Percentiles rank a stretch among this genome's conserved stretches.
Conservation (phyloP, 2,888 invertebrate species). For the Stenichneumon culpator region DNA sequence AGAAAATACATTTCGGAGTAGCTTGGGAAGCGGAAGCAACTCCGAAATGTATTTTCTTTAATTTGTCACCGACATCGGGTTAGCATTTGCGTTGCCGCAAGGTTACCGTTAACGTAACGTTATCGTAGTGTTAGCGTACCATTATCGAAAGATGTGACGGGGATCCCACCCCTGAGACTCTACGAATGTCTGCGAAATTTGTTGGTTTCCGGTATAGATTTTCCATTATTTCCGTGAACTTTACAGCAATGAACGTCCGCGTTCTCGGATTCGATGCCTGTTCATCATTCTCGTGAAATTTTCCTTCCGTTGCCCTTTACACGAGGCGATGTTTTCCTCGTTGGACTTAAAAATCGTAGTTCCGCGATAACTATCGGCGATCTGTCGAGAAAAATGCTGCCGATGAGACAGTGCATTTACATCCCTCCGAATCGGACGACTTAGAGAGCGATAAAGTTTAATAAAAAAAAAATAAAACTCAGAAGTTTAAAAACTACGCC, state of each 20-base stretch:
- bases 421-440: slow-evolving; percentile 16
- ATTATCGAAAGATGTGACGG: too few species aligned
- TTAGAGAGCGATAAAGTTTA: too few species aligned
- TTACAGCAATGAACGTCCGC: slow-evolving; percentile 13
- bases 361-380: slow-evolving; percentile 27
- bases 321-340: slow-evolving; percentile 29
- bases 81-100: too few species aligned
- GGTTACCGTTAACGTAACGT: too few species aligned
- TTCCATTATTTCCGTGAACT: slow-evolving; percentile 17
- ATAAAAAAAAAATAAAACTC: too few species aligned
- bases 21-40: too few species aligned
- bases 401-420: slow-evolving; percentile 6
- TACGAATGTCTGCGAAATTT: slow-evolving; percentile 35
- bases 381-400: slow-evolving; percentile 3
- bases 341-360: slow-evolving; percentile 44
- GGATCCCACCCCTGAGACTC: too few species aligned
- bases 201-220: slow-evolving; percentile 12
- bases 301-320: slow-evolving; percentile 47
- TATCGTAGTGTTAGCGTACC: too few species aligned
- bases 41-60: too few species aligned
- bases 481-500: background rate
- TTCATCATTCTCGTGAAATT: slow-evolving; percentile 45
- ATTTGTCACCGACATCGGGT: too few species aligned
- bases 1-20: too few species aligned
- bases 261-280: slow-evolving; percentile 22